Base-by-base conservation (phyloP, 2,113 vertebrate genomes). In the Cavia porcellus region DNA sequence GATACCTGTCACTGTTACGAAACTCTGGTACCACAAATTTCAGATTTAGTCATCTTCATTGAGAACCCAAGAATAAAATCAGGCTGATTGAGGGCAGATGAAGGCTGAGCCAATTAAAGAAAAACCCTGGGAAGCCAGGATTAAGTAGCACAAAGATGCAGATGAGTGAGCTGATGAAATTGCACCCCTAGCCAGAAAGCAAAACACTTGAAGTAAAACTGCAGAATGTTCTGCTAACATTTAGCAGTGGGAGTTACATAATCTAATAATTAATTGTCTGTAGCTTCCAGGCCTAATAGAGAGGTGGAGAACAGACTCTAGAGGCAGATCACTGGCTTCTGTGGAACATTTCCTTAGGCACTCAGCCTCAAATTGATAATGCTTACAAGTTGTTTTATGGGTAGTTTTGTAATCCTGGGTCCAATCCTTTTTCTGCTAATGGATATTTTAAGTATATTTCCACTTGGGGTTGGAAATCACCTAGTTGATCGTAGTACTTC, bases 241-340 rank as follows among this genome's bases (percentile, higher is more conserved):
- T 82, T 75, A 98, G 94, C 97, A 96, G 96, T 97, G 79, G 61
- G 97, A 97, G 97, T 97, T 97, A 97, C 90, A 93, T 97, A 97
- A 97, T 98, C 96, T 97, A 96, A 96, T 96, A 97, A 97, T 95
- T 97, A 98, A 98, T 97, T 98, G 95, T 96, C 96, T 98, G 97
- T 97, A 97, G 95, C 94, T 94, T 97, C 77, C 68, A 97, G 94
- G 92, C 95, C 80, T 94, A 90, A 97, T 96, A 96, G 77, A 64
- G 83, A 95, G 72, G 86, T 89, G 82, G 91, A 75, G 94, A 95
- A 94, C 38, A 86, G 59, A 86, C 95, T 95, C 95, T 62, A 89
- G 96, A 89, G 93, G 91, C 92, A 96, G 30, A 68, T 91, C 97
- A 62, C 55, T 84, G 74, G 57, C 77, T 97, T 90, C 93, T 95